Base-by-base conservation (phyloP, 1,140 invertebrate species). In the Cyphomyrmex costatus region DNA sequence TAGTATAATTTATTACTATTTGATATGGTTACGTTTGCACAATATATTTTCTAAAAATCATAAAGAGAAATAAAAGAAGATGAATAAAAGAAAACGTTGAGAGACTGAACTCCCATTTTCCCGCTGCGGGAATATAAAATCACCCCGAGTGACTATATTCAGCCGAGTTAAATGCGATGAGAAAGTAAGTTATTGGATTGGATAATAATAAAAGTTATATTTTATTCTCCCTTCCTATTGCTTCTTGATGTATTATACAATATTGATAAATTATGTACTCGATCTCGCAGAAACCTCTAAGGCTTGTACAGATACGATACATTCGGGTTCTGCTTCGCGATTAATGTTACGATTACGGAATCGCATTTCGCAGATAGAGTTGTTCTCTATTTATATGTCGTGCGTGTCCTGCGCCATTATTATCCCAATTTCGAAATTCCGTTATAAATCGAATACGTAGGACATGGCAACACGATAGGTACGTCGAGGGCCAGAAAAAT, bases 361-460 rank as follows among this genome's bases (percentile, higher is more conserved):
- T 10, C n/a, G 12, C 61, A 30, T 65, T 58, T 51, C 73, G 19
- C 6, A 16, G 7, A 42, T 19, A 16, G 30, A 6, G 60, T 42
- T n/a, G 33, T 30, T 56, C 61, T 63, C 61, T 19, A 74, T 63
- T 61, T 80, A 66, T 51, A 51, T 68, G 60, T 79, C 66, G 76
- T 74, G 65, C 73, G 84, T 78, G 85, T 83, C 78, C 73, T n/a
- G 53, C 24, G 46, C 61, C 27, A 76, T 85, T 85, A 87, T 71
- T 56, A 27, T 42, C 36, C n/a, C 53, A 53, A 71, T 16, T 19
- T 10, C 73, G 56, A 85, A 76, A 85, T 61, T 60, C n/a, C 65
- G 63, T 82, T 33, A 86, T 68, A 68, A 86, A 86, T 86, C 76
- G 84, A 60, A 86, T 19, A 60, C 24, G 56, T 33, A 30, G 76